These are phyloP conservation scores for Nixonia krombeini DNA, from an alignment of 1,140 invertebrate genomes.

Conservation along the genomic window DNA sequence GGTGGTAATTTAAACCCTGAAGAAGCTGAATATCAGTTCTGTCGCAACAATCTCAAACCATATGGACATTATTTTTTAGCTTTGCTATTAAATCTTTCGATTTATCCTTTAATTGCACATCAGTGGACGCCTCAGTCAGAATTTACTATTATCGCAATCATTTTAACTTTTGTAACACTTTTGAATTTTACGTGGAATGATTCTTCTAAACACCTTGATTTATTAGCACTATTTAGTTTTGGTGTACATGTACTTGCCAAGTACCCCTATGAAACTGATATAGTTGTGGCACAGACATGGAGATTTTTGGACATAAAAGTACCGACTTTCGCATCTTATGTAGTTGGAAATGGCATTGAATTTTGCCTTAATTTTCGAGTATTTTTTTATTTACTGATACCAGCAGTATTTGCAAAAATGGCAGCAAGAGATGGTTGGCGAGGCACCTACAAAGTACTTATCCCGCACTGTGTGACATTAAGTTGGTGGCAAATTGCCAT, in stretches of 20 bases:
- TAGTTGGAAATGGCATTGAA: slow-evolving; percentile 85
- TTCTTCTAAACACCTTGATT: slow-evolving; percentile 76
- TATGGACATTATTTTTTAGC: slow-evolving; percentile 85
- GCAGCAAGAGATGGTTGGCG: slow-evolving; percentile 81
- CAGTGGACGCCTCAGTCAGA: slow-evolving; percentile 87
- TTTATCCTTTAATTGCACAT: slow-evolving; percentile 83
- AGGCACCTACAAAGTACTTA: slow-evolving; percentile 82
- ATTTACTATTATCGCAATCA: slow-evolving; percentile 81
- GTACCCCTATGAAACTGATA: slow-evolving; percentile 87
- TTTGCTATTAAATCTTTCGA: slow-evolving; percentile 80
- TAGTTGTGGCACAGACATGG: slow-evolving; percentile 84
- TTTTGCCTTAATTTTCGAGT: slow-evolving; percentile 87
- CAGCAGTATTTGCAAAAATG: slow-evolving; percentile 80
- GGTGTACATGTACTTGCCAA: slow-evolving; percentile 85
- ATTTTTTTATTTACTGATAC: slow-evolving; percentile 83
- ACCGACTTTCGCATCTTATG: slow-evolving; percentile 85
- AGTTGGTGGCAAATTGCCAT: slow-evolving; percentile 90
- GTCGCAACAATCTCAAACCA: slow-evolving; percentile 85
- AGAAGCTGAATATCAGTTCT: slow-evolving; percentile 84
- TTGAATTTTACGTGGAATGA: slow-evolving; percentile 78
- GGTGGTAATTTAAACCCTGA: slow-evolving; percentile 79
- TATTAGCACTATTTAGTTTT: slow-evolving; percentile 82
- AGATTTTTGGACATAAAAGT: slow-evolving; percentile 83
- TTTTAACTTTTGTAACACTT: slow-evolving; percentile 81
- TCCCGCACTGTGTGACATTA: slow-evolving; percentile 88